Conservation (phyloP, 2,797 vertebrate species). For the Carduelis carduelis region DNA sequence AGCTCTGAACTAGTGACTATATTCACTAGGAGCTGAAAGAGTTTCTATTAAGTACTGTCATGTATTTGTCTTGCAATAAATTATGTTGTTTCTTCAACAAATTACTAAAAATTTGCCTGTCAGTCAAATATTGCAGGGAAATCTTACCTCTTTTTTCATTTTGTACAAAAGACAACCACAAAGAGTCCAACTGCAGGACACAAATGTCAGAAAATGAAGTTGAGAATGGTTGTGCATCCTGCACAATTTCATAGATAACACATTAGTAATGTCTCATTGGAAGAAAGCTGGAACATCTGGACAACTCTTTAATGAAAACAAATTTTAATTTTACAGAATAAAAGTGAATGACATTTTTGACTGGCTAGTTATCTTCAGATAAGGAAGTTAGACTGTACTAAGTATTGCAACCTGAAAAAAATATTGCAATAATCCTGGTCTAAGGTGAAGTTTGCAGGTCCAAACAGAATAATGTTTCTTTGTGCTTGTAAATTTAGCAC, state of each 20-base stretch:
- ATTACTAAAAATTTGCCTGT: not conserved
- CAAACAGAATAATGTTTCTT: not conserved
- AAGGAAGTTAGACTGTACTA: not conserved
- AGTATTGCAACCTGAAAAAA: not conserved
- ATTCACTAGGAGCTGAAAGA: constrained; percentile 14
- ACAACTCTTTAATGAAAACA: not conserved
- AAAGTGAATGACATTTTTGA: not conserved
- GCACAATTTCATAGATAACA: not conserved
- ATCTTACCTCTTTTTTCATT: not conserved
- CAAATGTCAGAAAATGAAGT: not conserved
- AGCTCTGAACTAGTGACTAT: constrained; percentile 42
- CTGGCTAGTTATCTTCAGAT: not conserved
- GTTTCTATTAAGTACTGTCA: constrained; percentile 31
- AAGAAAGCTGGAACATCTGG: not conserved
- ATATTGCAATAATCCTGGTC: not conserved
- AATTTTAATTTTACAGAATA: not conserved
- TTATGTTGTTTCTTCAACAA: constrained; percentile 30
- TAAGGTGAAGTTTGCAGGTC: not conserved
- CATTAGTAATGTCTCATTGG: not conserved
- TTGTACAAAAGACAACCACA: not conserved
- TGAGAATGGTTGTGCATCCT: not conserved
- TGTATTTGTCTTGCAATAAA: constrained; percentile 37
- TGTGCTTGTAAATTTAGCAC: not conserved
- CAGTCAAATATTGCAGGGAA: not conserved
- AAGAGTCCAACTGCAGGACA: not conserved